Conservation (phyloP, 2,113 vertebrate species). For the Cyanoliseus patagonus region DNA sequence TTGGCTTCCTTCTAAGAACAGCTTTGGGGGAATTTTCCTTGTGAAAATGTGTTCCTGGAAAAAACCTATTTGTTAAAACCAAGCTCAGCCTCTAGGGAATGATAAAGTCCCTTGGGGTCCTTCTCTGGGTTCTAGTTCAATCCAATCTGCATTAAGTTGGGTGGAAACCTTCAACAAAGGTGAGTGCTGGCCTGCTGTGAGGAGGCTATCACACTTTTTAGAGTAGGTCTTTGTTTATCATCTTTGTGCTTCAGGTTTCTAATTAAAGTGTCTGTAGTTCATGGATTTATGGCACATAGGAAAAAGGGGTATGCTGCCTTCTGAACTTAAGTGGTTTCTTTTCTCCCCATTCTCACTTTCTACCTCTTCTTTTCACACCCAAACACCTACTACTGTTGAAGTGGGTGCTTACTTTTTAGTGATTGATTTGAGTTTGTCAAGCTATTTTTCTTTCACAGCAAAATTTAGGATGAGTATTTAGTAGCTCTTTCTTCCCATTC, state of each 20-base stretch:
- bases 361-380: background rate
- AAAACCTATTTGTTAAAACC: background rate
- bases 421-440: background rate
- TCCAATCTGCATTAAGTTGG: background rate
- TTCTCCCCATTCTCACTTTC: background rate
- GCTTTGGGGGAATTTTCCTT: background rate
- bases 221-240: rapidly evolving
- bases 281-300: background rate
- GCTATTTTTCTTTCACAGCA: background rate
- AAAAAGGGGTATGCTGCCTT: background rate
- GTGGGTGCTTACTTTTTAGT: background rate
- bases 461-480: background rate
- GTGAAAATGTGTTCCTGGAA: background rate
- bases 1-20: background rate
- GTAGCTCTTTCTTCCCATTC: background rate
- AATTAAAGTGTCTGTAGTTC: background rate
- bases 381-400: background rate
- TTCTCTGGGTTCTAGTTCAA: background rate
- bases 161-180: background rate
- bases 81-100: background rate
- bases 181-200: background rate
- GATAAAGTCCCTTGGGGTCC: background rate
- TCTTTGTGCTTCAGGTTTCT: rapidly evolving
- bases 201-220: background rate
- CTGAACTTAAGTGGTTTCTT: background rate